Evolutionary conservation across 2,113 vertebrate species (phyloP), one percentile per base, ranked within the genome.

Genomic region (Oryzias curvinotus): DNA sequence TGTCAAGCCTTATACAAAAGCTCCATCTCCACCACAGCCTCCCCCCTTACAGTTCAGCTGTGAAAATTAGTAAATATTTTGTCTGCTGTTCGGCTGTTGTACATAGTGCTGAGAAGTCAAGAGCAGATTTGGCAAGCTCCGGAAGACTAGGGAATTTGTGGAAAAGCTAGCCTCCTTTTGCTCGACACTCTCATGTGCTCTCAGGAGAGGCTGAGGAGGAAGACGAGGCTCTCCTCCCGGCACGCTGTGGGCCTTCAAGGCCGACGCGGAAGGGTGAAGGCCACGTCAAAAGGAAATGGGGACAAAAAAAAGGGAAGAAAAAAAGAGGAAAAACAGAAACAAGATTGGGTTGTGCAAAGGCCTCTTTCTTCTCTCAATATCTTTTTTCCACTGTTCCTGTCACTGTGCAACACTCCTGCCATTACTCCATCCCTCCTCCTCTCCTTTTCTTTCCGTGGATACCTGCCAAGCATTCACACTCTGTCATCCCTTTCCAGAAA

Each of bases 51-150:
- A 78, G 62, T 81, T 76, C 68, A 77, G 62, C 69, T 60, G 78
- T 67, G 67, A 81, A 85, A 73, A 89, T 88, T 75, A 84, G 84
- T 86, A 83, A 91, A 89, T 87, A 90, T 85, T 90, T 87, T 73
- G 87, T 88, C 65, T 65, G 75, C 57, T 73, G 85, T 83, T 80
- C 65, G 55, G 69, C 84, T 85, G 70, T 90, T 90, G 74, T 78
- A 74, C 76, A 81, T 87, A 61, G 62, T 73, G 36, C 80, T 70
- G 84, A 76, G 54, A 69, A 67, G 61, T 1, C 3, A 48, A 54
- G 55, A 67, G 69, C 30, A 45, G 76, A 18, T 72, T 68, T 60
- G 68, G 58, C 1, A 21, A 54, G 50, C 25, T 21, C 49, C 48
- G 67, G 57, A 76, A 84, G 77, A 67, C 60, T 71, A 49, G 64